Conservation (phyloP, 2,113 vertebrate species). For the Tenebrosternarchus preto region DNA sequence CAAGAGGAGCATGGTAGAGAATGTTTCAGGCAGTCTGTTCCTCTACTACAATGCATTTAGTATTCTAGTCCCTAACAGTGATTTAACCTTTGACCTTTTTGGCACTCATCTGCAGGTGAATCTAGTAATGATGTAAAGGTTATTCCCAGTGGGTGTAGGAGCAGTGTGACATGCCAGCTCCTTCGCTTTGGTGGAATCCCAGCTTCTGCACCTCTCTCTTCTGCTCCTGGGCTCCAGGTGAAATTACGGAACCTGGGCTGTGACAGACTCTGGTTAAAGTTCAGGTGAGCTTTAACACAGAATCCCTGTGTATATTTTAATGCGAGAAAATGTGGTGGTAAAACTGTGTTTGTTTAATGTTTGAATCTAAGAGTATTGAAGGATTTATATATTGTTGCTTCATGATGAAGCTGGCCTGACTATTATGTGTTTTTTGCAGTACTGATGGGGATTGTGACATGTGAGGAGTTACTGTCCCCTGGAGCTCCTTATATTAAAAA, state of each 20-base stretch:
- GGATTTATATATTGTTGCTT: not conserved
- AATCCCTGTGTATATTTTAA: not conserved
- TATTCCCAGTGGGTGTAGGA: conserved; percentile 62
- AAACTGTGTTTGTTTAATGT: not conserved
- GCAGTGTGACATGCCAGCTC: conserved; percentile 72
- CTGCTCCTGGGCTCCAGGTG: conserved; percentile 63
- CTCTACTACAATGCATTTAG: too few species aligned
- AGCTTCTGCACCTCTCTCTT: conserved; percentile 55
- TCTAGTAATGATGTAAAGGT: conserved; percentile 73
- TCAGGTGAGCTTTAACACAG: conserved; percentile 74
- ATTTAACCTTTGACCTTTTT: not conserved
- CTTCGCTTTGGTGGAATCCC: conserved; percentile 65
- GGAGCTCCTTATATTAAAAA: conserved; percentile 79
- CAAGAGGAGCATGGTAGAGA: too few species aligned
- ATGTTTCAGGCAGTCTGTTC: too few species aligned
- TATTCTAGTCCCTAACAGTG: too few species aligned
- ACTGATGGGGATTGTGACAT: conserved; percentile 75
- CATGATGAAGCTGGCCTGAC: not conserved
- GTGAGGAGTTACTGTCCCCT: conserved; percentile 80
- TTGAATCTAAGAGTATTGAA: not conserved
- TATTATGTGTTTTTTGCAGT: conserved; percentile 67
- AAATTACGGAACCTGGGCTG: too few species aligned
- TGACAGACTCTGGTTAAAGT: too few species aligned
- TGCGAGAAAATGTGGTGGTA: not conserved
- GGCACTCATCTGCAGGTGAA: conserved; percentile 61